phyloP scores from a whole-genome alignment of 2,113 vertebrate genomes.

The Erinaceus europaeus region DNA sequence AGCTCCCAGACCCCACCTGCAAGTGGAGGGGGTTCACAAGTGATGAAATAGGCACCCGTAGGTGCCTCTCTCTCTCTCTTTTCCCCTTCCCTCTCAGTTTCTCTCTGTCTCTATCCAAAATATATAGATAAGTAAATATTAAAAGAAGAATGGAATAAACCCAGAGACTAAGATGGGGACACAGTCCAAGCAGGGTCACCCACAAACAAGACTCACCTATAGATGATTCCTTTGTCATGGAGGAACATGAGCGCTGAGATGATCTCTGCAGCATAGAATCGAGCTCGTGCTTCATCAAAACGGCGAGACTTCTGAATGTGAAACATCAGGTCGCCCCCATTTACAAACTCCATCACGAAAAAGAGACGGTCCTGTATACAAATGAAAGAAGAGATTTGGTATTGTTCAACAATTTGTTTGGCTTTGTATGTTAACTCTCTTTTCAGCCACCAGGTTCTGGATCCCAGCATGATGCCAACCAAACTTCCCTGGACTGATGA shows the following conservation, averaged over 20 bases:
- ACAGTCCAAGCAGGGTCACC: neutral
- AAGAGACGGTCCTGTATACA: constrained; percentile 92
- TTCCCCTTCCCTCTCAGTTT: no score
- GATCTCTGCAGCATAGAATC: constrained; percentile 97
- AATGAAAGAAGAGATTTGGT: constrained; percentile 66
- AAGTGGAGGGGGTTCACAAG: no score
- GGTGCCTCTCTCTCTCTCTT: no score
- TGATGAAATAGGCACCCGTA: no score
- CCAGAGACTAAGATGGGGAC: neutral
- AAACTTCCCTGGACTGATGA: no score
- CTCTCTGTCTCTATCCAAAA: no score
- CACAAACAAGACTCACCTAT: constrained; percentile 86
- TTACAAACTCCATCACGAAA: constrained; percentile 99
- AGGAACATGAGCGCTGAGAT: constrained; percentile 97
- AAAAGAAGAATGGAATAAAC: neutral
- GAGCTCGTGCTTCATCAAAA: constrained; percentile 93
- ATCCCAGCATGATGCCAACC: no score
- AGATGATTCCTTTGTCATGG: constrained; percentile 94
- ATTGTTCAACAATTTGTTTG: no score
- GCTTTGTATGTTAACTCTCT: no score
- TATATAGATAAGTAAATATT: no score
- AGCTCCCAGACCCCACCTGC: no score
- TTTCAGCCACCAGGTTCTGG: no score
- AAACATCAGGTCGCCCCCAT: constrained; percentile 98
- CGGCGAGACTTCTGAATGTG: constrained; percentile 99